Conservation (phyloP, 2,797 vertebrate species). For the Spheniscus humboldti region DNA sequence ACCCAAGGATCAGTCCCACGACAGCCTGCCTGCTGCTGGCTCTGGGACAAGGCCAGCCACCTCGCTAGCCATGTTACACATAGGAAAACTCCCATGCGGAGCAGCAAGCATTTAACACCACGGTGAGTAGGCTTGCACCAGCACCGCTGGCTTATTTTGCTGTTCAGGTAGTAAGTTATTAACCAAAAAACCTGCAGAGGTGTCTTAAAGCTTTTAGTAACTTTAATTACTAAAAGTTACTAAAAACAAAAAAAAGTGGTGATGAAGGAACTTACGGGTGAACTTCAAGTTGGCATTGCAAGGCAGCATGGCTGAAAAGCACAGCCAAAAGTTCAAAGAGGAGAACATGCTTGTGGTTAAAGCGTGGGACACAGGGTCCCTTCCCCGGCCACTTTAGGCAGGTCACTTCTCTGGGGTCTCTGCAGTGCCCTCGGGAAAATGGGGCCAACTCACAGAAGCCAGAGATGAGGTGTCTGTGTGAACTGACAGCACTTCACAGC, state of each 20-base stretch:
- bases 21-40: not conserved
- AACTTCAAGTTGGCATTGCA: not conserved
- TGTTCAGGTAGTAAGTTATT: not conserved
- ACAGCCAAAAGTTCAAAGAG: not conserved
- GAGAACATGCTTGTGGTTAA: accelerated
- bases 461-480: not conserved
- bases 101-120: not conserved
- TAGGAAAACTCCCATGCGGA: not conserved
- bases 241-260: not conserved
- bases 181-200: not conserved
- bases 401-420: not conserved
- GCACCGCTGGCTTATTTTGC: not conserved
- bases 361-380: not conserved
- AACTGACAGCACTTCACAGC: too few species aligned
- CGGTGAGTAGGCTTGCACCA: not conserved
- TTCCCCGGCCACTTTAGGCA: not conserved
- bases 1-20: not conserved
- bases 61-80: accelerated
- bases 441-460: not conserved
- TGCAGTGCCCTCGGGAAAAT: not conserved
- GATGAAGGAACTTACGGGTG: not conserved
- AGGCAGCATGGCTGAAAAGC: too few species aligned
- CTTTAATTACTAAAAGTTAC: not conserved
- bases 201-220: too few species aligned
- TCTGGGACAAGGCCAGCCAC: not conserved